Evolutionary conservation across 1,140 invertebrate species (phyloP).

Genomic region (Eueides isabella): DNA sequence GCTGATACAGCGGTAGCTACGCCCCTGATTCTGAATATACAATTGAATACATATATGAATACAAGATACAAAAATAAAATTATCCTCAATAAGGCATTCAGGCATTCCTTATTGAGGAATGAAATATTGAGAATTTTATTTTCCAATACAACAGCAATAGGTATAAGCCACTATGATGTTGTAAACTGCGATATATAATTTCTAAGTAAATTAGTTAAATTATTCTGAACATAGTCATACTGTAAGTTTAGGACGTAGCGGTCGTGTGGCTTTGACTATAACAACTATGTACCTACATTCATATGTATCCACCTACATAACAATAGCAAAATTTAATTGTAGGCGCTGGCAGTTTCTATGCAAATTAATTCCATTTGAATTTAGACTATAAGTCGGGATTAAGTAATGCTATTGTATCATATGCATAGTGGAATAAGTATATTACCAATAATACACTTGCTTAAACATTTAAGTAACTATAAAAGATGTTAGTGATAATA

Average conservation of each 20-base stretch:
- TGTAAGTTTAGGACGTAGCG: slow-evolving; percentile 9
- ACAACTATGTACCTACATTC: not conserved
- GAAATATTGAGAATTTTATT: not conserved
- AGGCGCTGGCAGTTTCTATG: slow-evolving; percentile 14
- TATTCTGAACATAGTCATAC: not conserved
- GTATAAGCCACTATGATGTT: not conserved
- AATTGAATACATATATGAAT: no score
- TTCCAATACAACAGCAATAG: no score
- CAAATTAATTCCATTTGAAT: slow-evolving; percentile 22
- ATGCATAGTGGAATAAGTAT: slow-evolving; percentile 2
- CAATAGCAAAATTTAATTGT: slow-evolving; percentile 15
- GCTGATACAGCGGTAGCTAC: no score
- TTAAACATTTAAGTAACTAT: not conserved
- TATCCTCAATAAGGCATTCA: no score
- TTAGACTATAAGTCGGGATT: slow-evolving; percentile 23
- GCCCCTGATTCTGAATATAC: no score
- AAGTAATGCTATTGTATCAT: slow-evolving; percentile 2
- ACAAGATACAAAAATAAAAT: no score
- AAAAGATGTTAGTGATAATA: not conserved
- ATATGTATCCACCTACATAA: not conserved
- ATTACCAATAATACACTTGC: not conserved
- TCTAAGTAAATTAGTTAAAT: slow-evolving; percentile 9
- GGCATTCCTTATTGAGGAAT: no score
- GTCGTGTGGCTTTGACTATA: not conserved
- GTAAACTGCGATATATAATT: not conserved